Base-by-base conservation (phyloP, 2,888 invertebrate genomes). In the Diadromus collaris region DNA sequence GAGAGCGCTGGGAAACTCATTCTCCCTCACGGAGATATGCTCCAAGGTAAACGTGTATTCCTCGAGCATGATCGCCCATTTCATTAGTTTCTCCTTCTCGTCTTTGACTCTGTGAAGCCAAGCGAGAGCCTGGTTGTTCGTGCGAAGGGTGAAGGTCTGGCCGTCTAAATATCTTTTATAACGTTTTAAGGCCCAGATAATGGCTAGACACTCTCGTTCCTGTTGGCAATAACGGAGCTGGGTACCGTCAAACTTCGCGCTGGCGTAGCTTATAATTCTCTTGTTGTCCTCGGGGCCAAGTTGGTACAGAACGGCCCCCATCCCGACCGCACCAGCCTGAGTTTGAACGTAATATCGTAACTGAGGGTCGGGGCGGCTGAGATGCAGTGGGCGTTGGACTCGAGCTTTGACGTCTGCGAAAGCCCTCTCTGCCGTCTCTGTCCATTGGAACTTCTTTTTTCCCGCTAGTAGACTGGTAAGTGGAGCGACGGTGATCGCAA, bases 221-320 rank as follows among this genome's bases (percentile, higher is more conserved):
- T 54, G 21, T 9, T 13, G 21, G 24, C 27, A 27, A 13, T 54
- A 54, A 2, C 54, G 21, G 13, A 27, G 13, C 9, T 54, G 54
- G 0, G 54, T 21, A 1, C 13, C 7, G 27, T 58, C 3, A n/a
- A n/a, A n/a, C n/a, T n/a, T n/a, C n/a, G n/a, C n/a, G n/a, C n/a
- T n/a, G n/a, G n/a, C n/a, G n/a, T 75, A 74, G 29, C 70, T 67
- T 67, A 79, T 67, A 6, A 76, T 67, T 2, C 65, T 41, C 16
- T 46, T 60, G 0, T 10, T 3, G 1, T 32, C 58, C 1, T 51
- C 71, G 7, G 65, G 16, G 6, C 24, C 61, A 0, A 61, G 19
- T 38, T 61, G 61, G 5, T 61, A 61, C 13, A 61, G 41, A 3
- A 41, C 61, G 13, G 61, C 61, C 0, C 61, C 61, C 61, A 61